Base-by-base conservation (phyloP, 2,113 vertebrate genomes). In the Camelus dromedarius region DNA sequence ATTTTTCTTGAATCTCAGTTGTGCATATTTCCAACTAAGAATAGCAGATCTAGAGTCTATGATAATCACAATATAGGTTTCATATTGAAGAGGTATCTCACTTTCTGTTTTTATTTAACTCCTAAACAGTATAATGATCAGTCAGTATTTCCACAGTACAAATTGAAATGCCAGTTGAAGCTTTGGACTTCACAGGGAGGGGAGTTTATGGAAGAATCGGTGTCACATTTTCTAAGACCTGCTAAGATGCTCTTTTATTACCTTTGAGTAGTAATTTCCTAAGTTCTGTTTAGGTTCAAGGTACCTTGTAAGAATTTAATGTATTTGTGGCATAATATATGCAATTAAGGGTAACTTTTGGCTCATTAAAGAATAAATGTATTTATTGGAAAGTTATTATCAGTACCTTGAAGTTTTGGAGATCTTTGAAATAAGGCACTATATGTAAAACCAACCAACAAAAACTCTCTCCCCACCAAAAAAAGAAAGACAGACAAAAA, bases 331-430 rank as follows among this genome's bases (percentile, higher is more conserved):
- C 9, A 22, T 30, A 54, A 35, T 60, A 73, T 42, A 56, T 83
- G 28, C 2, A 62, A 46, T 67, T 81, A 66, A 24, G 8, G 85
- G 10, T 56, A 91, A 81, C 0, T 69, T 67, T 81, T 70, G 26
- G 1, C 30, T 76, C 35, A 73, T 75, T 82, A 73, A 48, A 73
- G 52, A 73, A 58, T 30, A 81, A 87, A n/a, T 20, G 6, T 22
- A 32, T 95, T 90, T 32, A 26, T 48, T 96, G 22, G 7, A 75
- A 95, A 90, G 6, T 69, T 80, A 81, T 32, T 32, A 75, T 32
- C 4, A 67, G 3, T 3, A 89, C 13, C 2, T 69, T 82, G 19
- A 72, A 54, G 2, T 46, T 91, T 75, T 64, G 10, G 30, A 82
- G 9, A 81, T 2, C 20, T 84, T 93, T 69, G 19, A 88, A 92